Base-by-base conservation (phyloP, 2,888 invertebrate species). In the Lasioglossum leucozonium region DNA sequence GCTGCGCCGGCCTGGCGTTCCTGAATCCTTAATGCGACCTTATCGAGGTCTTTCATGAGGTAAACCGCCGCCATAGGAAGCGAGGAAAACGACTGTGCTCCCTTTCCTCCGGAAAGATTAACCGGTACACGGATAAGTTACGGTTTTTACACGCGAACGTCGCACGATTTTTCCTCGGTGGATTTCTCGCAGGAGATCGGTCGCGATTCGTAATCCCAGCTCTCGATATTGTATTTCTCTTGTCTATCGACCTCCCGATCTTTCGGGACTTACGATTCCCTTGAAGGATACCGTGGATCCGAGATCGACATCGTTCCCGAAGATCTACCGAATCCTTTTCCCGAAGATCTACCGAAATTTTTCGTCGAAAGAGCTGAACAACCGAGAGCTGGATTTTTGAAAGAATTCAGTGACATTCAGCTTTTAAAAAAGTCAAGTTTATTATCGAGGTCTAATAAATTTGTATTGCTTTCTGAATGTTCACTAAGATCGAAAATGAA, bases 11-110 rank as follows among this genome's bases (percentile, higher is more conserved):
- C 65, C 58, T 73, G 77, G 16, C 71, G 62, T 82, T 85, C 75
- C 72, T 79, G 84, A 88, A 86, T 89, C 85, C 86, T 82, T 88
- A 85, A 83, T 75, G 51, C 81, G 79, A 85, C 85, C 88, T 88
- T 83, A 83, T 79, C 82, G 87, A 84, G 69, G 77, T 75, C 79
- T 89, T 44, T 30, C 75, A 22, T 30, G 79, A 80, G 85, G 80
- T 65, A 78, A 85, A 79, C 62, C 67, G 62, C 51, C 73, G 69
- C 71, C 26, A 69, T 30, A 83, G 88, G 83, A 87, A 89, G 75
- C 55, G 74, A 42, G 44, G 26, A 72, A 30, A 44, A 44, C 44
- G 16, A 5, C 44, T 11, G 26, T 47, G 6, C 58, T 58, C 13
- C 5, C 62, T 16, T 62, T 16, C 13, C 30, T 13, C 13, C 30